These are phyloP conservation scores for Coracias cyanogaster DNA, from an alignment of 2,797 vertebrate genomes.

Conservation along the genomic window DNA sequence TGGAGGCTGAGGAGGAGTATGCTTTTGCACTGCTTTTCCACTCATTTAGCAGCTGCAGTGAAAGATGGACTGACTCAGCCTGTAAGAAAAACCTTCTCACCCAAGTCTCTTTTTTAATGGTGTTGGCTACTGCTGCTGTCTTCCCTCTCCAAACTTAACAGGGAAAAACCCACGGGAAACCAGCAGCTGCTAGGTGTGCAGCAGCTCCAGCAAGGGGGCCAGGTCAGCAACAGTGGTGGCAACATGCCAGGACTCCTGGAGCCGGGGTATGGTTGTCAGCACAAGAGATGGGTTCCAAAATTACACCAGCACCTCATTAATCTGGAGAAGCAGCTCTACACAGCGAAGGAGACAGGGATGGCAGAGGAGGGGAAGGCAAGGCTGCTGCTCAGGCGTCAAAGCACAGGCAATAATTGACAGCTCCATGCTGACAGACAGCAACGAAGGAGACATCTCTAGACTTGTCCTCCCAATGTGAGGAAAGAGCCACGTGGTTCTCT, in stretches of 20 bases:
- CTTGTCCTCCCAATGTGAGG: neutral
- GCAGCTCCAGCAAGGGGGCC: neutral
- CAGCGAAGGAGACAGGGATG: neutral
- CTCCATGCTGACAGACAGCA: conserved; percentile 23
- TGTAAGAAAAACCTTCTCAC: neutral
- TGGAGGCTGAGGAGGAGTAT: neutral
- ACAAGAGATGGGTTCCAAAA: neutral
- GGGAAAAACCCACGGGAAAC: neutral
- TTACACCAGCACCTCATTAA: conserved; percentile 26
- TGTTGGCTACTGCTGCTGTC: neutral
- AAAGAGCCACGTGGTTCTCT: neutral
- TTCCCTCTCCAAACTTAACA: neutral
- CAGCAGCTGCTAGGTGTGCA: neutral
- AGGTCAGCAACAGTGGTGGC: accelerated
- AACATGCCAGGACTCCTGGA: neutral
- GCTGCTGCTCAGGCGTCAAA: neutral
- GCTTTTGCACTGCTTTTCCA: neutral
- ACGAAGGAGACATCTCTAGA: neutral
- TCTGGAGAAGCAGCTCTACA: neutral
- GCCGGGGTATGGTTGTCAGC: neutral
- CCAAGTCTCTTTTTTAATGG: neutral
- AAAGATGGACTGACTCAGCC: neutral
- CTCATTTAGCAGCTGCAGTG: neutral
- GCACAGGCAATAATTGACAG: conserved; percentile 14
- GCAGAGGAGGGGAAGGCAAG: neutral